Percentiles rank a stretch among this genome's conserved stretches.
phyloP scores from a whole-genome alignment of 2,113 vertebrate genomes.

The Chloroceryle aenea region DNA sequence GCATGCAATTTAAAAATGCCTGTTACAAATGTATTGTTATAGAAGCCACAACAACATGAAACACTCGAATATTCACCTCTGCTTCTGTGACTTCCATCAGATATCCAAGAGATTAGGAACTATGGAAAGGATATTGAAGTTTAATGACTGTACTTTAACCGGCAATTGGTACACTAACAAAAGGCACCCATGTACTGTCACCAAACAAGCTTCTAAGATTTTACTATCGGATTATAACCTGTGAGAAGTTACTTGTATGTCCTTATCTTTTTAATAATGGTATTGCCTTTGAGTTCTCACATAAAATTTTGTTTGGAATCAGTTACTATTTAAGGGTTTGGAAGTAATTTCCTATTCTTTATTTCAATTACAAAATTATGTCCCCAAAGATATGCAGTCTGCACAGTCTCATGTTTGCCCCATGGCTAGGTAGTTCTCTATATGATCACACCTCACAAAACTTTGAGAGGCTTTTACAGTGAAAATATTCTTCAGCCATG shows the following conservation, averaged over 20 bases:
- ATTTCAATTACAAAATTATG: neutral
- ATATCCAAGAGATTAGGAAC: neutral
- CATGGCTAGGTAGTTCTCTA: neutral
- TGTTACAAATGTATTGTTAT: fast-evolving
- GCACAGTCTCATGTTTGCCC: neutral
- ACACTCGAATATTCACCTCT: neutral
- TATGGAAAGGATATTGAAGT: neutral
- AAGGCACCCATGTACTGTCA: neutral
- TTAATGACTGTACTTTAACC: neutral
- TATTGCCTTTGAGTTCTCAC: neutral
- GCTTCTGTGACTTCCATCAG: neutral
- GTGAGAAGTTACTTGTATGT: neutral
- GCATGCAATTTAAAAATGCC: neutral
- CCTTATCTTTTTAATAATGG: neutral
- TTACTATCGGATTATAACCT: neutral
- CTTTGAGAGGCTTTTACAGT: neutral
- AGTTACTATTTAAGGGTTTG: neutral
- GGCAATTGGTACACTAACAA: neutral
- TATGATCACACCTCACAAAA: neutral
- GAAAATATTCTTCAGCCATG: neutral
- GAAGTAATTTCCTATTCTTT: neutral
- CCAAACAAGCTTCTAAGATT: neutral
- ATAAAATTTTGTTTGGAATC: neutral
- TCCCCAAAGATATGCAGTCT: neutral
- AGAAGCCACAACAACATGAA: neutral